Evolutionary conservation across 2,888 invertebrate genomes (phyloP).

Genomic region (Rhamphomyia laevipes): DNA sequence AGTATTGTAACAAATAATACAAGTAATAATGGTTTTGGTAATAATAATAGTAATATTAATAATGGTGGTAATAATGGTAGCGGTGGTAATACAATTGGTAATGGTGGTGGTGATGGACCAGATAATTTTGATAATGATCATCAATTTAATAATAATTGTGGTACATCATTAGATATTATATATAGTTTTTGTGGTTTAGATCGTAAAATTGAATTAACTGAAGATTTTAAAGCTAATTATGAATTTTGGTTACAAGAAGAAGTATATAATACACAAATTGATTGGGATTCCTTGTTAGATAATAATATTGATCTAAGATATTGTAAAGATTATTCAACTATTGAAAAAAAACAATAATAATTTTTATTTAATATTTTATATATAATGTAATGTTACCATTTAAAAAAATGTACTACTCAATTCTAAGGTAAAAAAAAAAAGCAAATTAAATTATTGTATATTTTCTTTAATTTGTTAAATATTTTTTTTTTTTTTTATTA

Average conservation of each 20-base stretch:
- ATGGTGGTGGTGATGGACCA: not conserved
- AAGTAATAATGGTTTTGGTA: not conserved
- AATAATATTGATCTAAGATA: not conserved
- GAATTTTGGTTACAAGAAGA: conserved; percentile 93
- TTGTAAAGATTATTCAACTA: not conserved
- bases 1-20: not conserved
- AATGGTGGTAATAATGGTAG: conserved; percentile 9
- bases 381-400: no score
- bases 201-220: conserved; percentile 59
- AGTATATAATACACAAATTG: conserved; percentile 76
- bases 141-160: conserved; percentile 1
- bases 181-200: conserved; percentile 38
- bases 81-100: not conserved
- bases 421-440: no score
- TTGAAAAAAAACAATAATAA: no score
- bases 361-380: no score
- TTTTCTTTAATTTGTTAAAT: no score
- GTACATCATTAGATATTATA: conserved; percentile 25
- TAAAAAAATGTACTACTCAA: no score
- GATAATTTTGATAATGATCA: conserved; percentile 1
- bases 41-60: conserved; percentile 18
- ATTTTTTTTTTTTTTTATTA: no score
- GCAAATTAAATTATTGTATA: no score
- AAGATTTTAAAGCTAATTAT: conserved; percentile 88
- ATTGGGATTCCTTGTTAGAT: conserved; percentile 49